A percentile compares a stretch with the other conserved stretches of the same genome.
phyloP scores from a whole-genome alignment of 2,113 vertebrate species.

The Odocoileus virginianus region DNA sequence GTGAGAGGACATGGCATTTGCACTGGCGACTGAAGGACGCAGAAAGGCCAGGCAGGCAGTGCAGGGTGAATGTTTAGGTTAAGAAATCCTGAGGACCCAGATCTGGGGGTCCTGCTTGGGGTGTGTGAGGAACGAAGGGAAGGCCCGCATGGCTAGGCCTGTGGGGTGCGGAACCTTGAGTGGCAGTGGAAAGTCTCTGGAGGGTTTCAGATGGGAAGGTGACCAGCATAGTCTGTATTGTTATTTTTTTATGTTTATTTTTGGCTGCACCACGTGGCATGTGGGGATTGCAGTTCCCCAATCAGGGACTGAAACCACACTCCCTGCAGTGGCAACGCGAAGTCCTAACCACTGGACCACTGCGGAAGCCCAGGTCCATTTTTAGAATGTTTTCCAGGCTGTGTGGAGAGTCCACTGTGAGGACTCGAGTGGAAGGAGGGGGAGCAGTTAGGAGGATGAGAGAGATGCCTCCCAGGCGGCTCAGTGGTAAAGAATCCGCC shows the following conservation, averaged over 20 bases:
- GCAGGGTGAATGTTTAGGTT: neutral
- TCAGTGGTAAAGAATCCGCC: neutral
- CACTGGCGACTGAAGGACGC: neutral
- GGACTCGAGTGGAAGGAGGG: too few species aligned
- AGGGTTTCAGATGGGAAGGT: neutral
- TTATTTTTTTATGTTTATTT: neutral
- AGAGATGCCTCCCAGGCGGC: neutral
- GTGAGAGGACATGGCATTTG: neutral
- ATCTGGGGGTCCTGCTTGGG: neutral
- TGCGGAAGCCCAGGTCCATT: neutral
- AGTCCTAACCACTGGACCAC: neutral
- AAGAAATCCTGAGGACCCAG: neutral
- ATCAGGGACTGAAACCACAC: neutral
- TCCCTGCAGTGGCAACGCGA: neutral
- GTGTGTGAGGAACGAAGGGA: neutral
- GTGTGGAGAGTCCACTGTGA: neutral
- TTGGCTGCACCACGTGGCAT: neutral
- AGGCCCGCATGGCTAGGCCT: rapidly evolving
- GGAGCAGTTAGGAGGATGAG: neutral
- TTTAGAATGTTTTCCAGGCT: neutral
- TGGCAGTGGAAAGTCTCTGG: neutral
- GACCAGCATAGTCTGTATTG: neutral
- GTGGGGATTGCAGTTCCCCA: neutral
- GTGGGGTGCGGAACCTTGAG: neutral
- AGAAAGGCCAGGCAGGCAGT: neutral